Conservation (phyloP, 2,113 vertebrate genomes). For the Lophura nycthemera region DNA sequence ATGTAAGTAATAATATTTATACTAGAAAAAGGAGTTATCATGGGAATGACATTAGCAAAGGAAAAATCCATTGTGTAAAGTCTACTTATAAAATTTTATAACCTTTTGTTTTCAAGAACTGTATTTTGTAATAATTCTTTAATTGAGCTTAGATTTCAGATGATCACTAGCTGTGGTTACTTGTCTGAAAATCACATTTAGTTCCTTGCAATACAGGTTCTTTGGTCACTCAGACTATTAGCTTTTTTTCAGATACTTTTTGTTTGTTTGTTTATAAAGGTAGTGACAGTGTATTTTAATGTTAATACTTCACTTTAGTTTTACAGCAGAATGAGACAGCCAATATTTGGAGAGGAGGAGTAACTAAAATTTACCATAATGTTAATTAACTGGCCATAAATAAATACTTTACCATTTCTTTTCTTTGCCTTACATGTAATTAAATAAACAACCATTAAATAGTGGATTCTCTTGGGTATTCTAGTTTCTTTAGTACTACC, state of each 20-base stretch:
- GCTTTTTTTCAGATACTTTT: no score
- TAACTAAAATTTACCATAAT: neutral
- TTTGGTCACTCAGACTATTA: neutral
- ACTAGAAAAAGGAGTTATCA: neutral
- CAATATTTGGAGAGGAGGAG: neutral
- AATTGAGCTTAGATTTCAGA: neutral
- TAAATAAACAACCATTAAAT: neutral
- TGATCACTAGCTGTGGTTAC: neutral
- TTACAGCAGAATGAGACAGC: neutral
- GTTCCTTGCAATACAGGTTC: neutral
- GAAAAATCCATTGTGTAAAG: neutral
- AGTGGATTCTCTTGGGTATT: neutral
- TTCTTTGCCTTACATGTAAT: neutral
- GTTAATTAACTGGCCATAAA: neutral
- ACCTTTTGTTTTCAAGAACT: neutral
- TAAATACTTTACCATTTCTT: neutral
- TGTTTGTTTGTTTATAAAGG: no score
- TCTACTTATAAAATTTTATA: neutral
- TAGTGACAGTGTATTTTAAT: neutral
- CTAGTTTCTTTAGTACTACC: neutral
- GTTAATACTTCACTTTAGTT: neutral
- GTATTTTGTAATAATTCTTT: neutral
- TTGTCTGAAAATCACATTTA: neutral
- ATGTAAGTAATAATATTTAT: neutral
- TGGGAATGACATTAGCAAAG: neutral